These are phyloP conservation scores for Lasioglossum morio DNA, from an alignment of 2,888 invertebrate species.

Conservation along the genomic window DNA sequence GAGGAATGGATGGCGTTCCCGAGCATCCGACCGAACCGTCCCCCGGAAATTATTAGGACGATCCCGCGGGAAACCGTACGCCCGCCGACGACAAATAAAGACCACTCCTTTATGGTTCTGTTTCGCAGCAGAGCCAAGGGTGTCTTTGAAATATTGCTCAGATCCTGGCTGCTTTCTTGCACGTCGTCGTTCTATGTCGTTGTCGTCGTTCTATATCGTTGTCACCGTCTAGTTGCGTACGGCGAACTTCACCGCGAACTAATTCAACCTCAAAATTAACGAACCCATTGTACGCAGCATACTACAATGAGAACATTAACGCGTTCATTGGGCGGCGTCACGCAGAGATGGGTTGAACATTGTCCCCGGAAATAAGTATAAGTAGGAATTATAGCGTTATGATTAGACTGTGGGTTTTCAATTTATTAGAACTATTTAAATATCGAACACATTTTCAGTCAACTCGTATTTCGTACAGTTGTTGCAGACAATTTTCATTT, in stretches of 20 bases:
- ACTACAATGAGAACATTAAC: not conserved
- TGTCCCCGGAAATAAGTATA: not conserved
- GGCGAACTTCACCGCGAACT: not conserved
- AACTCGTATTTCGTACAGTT: too few relatives aligned
- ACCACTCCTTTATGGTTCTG: constrained; percentile 11
- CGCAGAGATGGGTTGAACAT: not conserved
- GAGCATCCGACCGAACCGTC: not conserved
- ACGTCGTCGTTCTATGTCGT: not conserved
- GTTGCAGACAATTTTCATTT: too few relatives aligned
- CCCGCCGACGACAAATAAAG: constrained; percentile 31
- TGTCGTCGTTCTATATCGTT: not conserved
- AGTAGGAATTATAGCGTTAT: too few relatives aligned
- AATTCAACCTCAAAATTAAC: not conserved
- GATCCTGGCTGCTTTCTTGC: not conserved
- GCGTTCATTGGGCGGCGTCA: not conserved
- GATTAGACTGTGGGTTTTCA: too few relatives aligned
- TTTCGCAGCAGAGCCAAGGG: not conserved
- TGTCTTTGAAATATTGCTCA: constrained; percentile 16
- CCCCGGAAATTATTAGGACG: constrained; percentile 52
- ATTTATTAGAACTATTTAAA: too few relatives aligned
- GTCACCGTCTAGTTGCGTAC: not conserved
- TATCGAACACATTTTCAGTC: too few relatives aligned
- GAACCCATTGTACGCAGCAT: not conserved
- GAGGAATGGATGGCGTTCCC: constrained; percentile 22
- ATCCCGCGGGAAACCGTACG: constrained; percentile 24